Conservation (phyloP, 1,140 invertebrate genomes). For the Atta colombica region DNA sequence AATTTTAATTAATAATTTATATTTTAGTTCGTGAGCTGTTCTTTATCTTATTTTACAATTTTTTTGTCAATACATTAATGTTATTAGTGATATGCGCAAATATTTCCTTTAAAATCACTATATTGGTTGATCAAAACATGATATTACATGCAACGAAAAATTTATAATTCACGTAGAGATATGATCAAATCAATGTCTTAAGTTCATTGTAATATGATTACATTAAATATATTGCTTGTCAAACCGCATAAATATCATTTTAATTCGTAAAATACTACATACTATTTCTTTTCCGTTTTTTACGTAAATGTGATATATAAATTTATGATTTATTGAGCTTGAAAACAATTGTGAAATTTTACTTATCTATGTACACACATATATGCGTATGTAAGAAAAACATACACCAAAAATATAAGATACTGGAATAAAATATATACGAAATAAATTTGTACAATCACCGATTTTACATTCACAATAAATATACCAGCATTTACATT, state of each 20-base stretch:
- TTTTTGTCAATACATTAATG: constrained; percentile 15
- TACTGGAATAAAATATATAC: not conserved
- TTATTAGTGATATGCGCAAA: not conserved
- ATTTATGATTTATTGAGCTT: not conserved
- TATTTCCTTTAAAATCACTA: not conserved
- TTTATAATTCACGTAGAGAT: not conserved
- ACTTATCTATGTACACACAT: not conserved
- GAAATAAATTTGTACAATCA: not conserved
- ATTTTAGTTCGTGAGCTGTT: constrained; percentile 14
- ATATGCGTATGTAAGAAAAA: not conserved
- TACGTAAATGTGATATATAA: not conserved
- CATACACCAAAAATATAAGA: not conserved
- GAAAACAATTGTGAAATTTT: not conserved
- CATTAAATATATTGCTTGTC: not conserved
- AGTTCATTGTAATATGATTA: constrained; percentile 26
- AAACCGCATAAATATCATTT: not conserved
- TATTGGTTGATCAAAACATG: not conserved
- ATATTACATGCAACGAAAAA: not conserved
- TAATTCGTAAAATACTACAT: not conserved
- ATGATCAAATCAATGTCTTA: not conserved
- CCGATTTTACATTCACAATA: not conserved
- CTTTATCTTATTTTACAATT: constrained; percentile 40
- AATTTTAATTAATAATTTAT: constrained; percentile 26
- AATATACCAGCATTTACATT: not conserved
- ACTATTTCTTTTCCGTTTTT: not conserved